A percentile compares a stretch with the other conserved stretches of the same genome.
phyloP scores from a whole-genome alignment of 2,113 vertebrate species.

The Poeciliopsis turrubarensis region DNA sequence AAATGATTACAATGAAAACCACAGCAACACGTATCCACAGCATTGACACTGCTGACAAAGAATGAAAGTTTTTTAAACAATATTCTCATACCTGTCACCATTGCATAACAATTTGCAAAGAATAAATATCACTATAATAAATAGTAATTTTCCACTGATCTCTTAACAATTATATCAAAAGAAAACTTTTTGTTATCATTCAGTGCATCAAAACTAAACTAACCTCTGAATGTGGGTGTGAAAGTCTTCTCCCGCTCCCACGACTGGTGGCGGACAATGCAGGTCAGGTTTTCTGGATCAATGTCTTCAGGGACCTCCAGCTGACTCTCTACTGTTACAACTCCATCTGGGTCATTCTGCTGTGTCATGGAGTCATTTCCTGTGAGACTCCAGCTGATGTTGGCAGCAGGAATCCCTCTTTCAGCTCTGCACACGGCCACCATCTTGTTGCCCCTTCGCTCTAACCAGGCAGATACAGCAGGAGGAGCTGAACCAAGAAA shows the following conservation, averaged over 20 bases:
- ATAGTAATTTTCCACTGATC: neutral
- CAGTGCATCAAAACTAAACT: neutral
- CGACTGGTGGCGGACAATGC: conserved; percentile 45
- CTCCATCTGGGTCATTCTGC: fast-evolving
- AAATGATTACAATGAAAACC: neutral
- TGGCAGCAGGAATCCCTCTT: conserved; percentile 63
- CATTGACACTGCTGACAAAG: neutral
- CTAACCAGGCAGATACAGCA: conserved; percentile 18
- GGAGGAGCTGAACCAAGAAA: conserved; percentile 48
- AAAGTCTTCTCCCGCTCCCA: neutral
- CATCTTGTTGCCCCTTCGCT: neutral
- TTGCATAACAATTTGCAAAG: neutral
- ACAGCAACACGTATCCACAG: neutral
- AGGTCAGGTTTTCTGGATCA: conserved; percentile 44
- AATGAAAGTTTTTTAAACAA: neutral
- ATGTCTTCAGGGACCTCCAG: conserved; percentile 37
- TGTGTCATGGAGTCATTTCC: neutral
- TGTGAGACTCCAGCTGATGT: conserved; percentile 61
- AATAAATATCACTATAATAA: neutral
- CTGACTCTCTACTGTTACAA: conserved; percentile 49
- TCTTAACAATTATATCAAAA: neutral
- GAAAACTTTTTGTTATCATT: neutral
- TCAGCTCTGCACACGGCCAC: conserved; percentile 71
- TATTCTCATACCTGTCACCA: neutral
- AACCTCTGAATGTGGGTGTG: neutral